Conservation (phyloP, 23 tunicate genomes). For the Trididemnum nubilum region DNA sequence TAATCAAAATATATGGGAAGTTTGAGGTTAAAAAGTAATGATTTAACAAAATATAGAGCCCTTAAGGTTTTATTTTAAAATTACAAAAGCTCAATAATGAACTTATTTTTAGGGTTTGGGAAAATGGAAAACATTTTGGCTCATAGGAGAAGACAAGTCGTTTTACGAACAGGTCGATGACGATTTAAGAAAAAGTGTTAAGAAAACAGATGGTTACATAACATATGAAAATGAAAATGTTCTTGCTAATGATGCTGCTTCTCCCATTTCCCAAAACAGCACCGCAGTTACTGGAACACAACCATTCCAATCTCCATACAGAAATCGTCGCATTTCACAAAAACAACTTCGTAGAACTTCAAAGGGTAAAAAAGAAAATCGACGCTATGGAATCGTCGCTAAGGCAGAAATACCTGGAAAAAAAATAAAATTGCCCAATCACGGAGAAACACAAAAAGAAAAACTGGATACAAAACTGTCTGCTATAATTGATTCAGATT, state of each 20-base stretch:
- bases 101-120: slow-evolving; percentile 67
- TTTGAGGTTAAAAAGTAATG: too few species aligned
- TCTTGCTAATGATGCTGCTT: not conserved
- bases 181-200: not conserved
- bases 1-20: too few species aligned
- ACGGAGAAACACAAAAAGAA: not conserved
- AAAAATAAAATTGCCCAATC: too few species aligned
- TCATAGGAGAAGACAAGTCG: slow-evolving; percentile 46
- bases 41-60: too few species aligned
- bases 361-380: not conserved
- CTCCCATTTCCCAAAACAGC: not conserved
- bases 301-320: not conserved
- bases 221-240: not conserved
- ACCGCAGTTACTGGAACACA: not conserved
- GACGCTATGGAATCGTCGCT: not conserved
- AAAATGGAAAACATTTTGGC: slow-evolving; percentile 85
- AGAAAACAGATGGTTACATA: not conserved
- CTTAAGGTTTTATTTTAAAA: too few species aligned
- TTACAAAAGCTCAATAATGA: too few species aligned
- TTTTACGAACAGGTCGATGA: not conserved
- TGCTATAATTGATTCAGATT: not conserved
- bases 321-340: not conserved
- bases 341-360: not conserved
- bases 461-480: not conserved
- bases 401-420: too few species aligned